Evolutionary conservation across 2,888 invertebrate genomes (phyloP), one percentile per base, ranked within the genome.

Genomic region (Aporophyla nigra): DNA sequence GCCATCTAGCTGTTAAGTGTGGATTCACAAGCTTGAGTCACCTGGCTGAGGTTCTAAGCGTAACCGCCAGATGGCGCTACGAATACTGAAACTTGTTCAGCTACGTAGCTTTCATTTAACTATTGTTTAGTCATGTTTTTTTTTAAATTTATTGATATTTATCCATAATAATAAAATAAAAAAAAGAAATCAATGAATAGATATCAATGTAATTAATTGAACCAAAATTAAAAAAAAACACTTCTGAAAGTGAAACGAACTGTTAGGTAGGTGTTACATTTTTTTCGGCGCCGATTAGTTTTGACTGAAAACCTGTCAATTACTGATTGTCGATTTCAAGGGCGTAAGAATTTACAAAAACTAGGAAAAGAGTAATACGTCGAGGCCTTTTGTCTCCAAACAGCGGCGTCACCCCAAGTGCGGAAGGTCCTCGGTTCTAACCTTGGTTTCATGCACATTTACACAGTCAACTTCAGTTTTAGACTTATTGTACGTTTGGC

Each of bases 351-450:
- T 94, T 93, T 90, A 92, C 91, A 93, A 93, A 92, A 94, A 95
- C 92, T 94, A 95, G 95, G 95, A 95, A 96, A 95, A 94, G 91
- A 93, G 90, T 90, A 88, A 81, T 90, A 86, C 89, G 88, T 88
- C 91, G 93, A 93, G 93, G 94, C 92, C 94, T 94, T 89, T 91
- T 94, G 93, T 94, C 92, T 91, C 92, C 92, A 91, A 94, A 93
- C 87, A 88, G 88, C 90, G 88, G 90, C 91, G 94, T 94, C 94
- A 93, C 92, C 91, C 91, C 88, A 90, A 91, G 89, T 87, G 92
- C 95, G 94, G 95, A 95, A 95, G 94, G 94, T 93, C 91, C 92
- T 91, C 88, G 89, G 87, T 87, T 84, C 82, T 82, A 90, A 90
- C 93, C 92, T 92, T 92, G 90, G 81, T 75, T 80, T 79, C 85